Conservation (phyloP, 2,888 invertebrate species). For the Pachycephus smyrnensis region DNA sequence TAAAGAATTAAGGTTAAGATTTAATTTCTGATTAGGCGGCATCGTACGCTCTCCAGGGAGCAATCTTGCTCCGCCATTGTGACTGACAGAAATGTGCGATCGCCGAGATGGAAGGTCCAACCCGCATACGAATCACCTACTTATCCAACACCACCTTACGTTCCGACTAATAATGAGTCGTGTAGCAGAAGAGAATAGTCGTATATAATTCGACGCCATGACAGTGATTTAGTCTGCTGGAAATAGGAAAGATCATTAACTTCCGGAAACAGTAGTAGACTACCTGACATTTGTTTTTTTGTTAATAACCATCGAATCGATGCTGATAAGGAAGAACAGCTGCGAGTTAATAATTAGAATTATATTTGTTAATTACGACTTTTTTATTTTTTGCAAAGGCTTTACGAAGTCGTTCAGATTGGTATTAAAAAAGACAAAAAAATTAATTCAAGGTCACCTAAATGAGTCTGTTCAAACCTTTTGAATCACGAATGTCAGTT, state of each 20-base stretch:
- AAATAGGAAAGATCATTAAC: background rate
- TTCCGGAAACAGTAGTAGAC: background rate
- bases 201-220: background rate
- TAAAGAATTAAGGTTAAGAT: constrained; percentile 61
- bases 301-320: too few species aligned
- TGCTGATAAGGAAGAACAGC: too few species aligned
- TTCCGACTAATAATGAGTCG: constrained; percentile 52
- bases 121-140: constrained; percentile 63
- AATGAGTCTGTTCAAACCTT: too few species aligned
- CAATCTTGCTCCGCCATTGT: constrained; percentile 61
- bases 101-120: constrained; percentile 61
- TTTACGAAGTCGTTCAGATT: too few species aligned
- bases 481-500: too few species aligned
- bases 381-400: too few species aligned
- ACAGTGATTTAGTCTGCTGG: background rate
- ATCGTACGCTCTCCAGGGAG: constrained; percentile 48
- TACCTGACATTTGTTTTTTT: too few species aligned
- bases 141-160: constrained; percentile 52
- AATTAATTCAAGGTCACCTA: too few species aligned
- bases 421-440: too few species aligned
- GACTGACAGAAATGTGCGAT: constrained; percentile 64
- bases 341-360: too few species aligned
- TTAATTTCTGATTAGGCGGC: constrained; percentile 64
- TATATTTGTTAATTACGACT: too few species aligned
- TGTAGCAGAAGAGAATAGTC: constrained; percentile 9